A percentile compares a stretch with the other conserved stretches of the same genome.
These are phyloP conservation scores for Malacoraja senta DNA, from an alignment of 2,797 vertebrate species.

Conservation along the genomic window DNA sequence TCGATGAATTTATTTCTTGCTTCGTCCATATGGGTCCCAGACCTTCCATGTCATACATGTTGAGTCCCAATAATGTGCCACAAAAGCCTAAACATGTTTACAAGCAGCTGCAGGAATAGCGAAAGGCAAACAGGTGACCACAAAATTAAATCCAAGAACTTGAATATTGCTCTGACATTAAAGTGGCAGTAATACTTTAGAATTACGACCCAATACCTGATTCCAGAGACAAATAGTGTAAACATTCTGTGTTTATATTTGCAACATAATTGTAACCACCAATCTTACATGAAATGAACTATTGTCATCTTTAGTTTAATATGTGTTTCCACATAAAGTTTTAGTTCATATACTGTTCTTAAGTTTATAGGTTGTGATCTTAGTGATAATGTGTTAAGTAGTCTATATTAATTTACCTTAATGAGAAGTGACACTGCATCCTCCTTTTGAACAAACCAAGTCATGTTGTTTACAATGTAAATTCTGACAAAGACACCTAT, in stretches of 20 bases:
- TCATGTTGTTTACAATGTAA: not conserved
- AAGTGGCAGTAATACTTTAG: not conserved
- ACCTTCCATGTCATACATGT: too few species aligned
- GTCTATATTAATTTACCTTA: not conserved
- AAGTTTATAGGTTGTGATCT: not conserved
- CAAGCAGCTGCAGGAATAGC: too few species aligned
- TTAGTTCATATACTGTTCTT: too few species aligned
- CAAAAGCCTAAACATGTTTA: too few species aligned
- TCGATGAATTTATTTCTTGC: too few species aligned
- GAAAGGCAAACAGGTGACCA: too few species aligned
- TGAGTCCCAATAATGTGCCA: too few species aligned
- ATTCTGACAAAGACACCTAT: not conserved
- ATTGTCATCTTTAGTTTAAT: not conserved
- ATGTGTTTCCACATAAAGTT: not conserved
- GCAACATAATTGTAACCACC: not conserved
- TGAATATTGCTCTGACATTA: not conserved
- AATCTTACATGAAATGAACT: not conserved
- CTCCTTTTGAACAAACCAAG: not conserved
- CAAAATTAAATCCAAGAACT: too few species aligned
- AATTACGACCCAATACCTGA: too few species aligned
- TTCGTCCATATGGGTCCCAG: too few species aligned
- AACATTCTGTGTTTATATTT: not conserved
- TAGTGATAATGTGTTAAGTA: not conserved
- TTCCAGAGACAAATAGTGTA: not conserved
- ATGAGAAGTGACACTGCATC: not conserved